These are phyloP conservation scores for Idris sp. DNA, from an alignment of 1,140 invertebrate species.

Conservation along the genomic window DNA sequence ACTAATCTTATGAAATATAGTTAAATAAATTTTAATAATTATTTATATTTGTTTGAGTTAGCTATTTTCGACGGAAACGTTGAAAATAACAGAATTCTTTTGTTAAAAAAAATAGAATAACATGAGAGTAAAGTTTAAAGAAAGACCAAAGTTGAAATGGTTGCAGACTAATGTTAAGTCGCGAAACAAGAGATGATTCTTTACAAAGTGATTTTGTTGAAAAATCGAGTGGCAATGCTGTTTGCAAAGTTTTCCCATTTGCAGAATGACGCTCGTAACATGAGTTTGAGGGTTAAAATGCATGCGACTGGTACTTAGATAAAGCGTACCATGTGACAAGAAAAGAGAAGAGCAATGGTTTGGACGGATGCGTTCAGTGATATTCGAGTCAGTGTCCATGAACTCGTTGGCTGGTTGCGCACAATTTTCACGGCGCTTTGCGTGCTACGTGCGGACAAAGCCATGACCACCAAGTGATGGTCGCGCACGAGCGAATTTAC, in stretches of 20 bases:
- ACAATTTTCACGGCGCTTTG: constrained; percentile 63
- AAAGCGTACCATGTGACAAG: constrained; percentile 35
- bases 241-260: constrained; percentile 40
- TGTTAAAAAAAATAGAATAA: too few species aligned
- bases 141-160: background rate
- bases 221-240: constrained; percentile 29
- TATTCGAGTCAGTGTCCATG: constrained; percentile 46
- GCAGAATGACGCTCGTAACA: constrained; percentile 20
- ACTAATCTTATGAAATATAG: too few species aligned
- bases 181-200: constrained; percentile 16
- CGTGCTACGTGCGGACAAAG: constrained; percentile 60
- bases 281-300: constrained; percentile 45
- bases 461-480: constrained; percentile 60
- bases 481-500: constrained; percentile 59
- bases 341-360: constrained; percentile 54
- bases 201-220: constrained; percentile 37
- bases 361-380: constrained; percentile 58
- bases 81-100: too few species aligned
- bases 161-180: constrained; percentile 2
- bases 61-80: too few species aligned
- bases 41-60: too few species aligned
- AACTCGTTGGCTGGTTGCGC: constrained; percentile 32
- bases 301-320: constrained; percentile 49
- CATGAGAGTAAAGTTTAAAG: too few species aligned
- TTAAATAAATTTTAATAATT: too few species aligned